These are phyloP conservation scores for Ceyx cyanopectus DNA, from an alignment of 2,113 vertebrate species.

Conservation along the genomic window DNA sequence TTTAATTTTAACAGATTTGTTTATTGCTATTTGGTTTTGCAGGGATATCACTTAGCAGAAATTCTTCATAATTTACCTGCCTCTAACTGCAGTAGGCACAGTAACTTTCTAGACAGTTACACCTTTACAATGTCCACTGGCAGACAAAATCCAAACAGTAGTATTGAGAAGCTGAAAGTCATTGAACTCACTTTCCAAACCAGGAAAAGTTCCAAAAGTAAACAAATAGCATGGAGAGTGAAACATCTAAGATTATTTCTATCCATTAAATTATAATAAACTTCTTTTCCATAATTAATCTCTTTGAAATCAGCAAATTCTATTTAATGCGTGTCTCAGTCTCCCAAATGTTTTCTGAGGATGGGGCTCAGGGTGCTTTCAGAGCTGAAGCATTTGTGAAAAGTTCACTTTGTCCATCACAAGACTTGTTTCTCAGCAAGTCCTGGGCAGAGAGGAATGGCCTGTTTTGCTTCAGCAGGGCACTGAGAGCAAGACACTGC, in stretches of 20 bases:
- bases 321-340: not conserved
- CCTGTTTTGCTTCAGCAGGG: fast-evolving
- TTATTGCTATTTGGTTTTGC: not conserved
- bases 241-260: not conserved
- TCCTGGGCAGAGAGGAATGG: not conserved
- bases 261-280: not conserved
- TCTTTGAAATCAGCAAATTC: not conserved
- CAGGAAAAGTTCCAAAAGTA: not conserved
- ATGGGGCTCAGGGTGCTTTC: not conserved
- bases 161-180: not conserved
- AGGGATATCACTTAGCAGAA: not conserved
- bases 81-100: not conserved
- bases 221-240: not conserved
- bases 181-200: not conserved
- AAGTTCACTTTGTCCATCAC: not conserved
- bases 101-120: not conserved
- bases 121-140: not conserved
- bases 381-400: not conserved
- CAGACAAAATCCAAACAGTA: not conserved
- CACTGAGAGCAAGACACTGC: not conserved
- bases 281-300: not conserved
- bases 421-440: not conserved
- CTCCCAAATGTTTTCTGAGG: not conserved
- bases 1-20: not conserved
- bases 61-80: not conserved